These are phyloP conservation scores for Drosophila biarmipes DNA, from an alignment of 1,140 invertebrate species.

Conservation along the genomic window DNA sequence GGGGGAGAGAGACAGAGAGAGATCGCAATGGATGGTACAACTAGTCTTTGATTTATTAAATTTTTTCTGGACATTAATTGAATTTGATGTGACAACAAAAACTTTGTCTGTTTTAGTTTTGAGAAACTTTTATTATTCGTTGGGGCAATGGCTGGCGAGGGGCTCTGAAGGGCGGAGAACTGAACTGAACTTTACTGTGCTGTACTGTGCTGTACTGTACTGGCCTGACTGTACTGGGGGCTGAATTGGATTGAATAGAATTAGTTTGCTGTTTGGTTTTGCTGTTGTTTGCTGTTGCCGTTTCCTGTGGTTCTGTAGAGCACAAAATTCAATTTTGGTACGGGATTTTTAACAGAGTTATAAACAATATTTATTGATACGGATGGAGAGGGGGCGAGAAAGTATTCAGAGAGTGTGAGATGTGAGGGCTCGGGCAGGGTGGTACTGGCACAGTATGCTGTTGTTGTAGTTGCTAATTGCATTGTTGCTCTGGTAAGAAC, in stretches of 20 bases:
- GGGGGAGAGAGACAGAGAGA: constrained; percentile 31
- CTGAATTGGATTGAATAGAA: constrained; percentile 29
- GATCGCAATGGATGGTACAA: constrained; percentile 46
- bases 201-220: constrained; percentile 11
- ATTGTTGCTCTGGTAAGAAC: constrained; percentile 29
- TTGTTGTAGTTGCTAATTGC: constrained; percentile 33
- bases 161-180: constrained; percentile 22
- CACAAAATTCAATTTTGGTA: constrained; percentile 54
- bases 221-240: constrained; percentile 10
- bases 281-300: constrained; percentile 23
- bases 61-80: constrained; percentile 70
- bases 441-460: constrained; percentile 67
- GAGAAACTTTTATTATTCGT: constrained; percentile 54
- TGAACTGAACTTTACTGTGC: constrained; percentile 25
- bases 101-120: constrained; percentile 56
- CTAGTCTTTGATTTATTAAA: constrained; percentile 76
- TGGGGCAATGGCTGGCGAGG: constrained; percentile 62
- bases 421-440: constrained; percentile 83
- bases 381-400: constrained; percentile 43
- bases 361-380: constrained; percentile 53
- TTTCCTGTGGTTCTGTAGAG: constrained; percentile 40
- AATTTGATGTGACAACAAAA: constrained; percentile 78
- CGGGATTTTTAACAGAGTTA: constrained; percentile 39
- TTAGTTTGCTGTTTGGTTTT: constrained; percentile 38
- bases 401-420: constrained; percentile 47